Percentiles rank a stretch among this genome's conserved stretches.
These are phyloP conservation scores for Todiramphus chloris DNA, from an alignment of 2,113 vertebrate species.

Conservation along the genomic window DNA sequence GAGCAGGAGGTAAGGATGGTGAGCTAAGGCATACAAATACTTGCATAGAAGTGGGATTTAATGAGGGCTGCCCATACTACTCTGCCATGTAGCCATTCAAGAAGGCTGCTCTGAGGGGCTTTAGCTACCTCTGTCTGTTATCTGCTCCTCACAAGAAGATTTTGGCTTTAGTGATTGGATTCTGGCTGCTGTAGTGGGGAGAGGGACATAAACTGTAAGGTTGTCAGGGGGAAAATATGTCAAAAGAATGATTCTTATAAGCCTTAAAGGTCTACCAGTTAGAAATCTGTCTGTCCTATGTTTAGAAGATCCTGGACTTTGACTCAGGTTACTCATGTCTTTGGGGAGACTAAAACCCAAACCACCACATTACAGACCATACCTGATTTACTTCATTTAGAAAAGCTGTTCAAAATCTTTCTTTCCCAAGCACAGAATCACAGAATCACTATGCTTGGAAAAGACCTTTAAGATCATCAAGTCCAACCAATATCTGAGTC, in stretches of 20 bases:
- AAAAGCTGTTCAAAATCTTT: too few species aligned
- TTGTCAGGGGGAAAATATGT: not conserved
- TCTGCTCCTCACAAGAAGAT: not conserved
- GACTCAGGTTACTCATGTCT: not conserved
- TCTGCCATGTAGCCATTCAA: not conserved
- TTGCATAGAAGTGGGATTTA: not conserved
- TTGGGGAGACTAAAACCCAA: not conserved
- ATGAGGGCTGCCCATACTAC: not conserved
- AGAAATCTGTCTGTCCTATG: not conserved
- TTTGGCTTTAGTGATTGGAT: not conserved
- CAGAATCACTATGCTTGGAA: too few species aligned
- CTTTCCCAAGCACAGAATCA: too few species aligned
- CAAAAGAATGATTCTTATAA: not conserved
- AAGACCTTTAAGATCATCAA: too few species aligned
- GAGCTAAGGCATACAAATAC: not conserved
- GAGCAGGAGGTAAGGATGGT: not conserved
- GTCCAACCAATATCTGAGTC: too few species aligned
- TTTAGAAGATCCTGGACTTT: not conserved
- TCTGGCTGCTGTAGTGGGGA: not conserved
- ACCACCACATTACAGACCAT: too few species aligned
- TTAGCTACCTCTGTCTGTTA: not conserved
- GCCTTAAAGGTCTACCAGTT: not conserved
- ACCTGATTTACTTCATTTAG: too few species aligned
- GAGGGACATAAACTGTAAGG: not conserved
- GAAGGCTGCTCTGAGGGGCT: not conserved